These are phyloP conservation scores for Hydropsyche betteni DNA, from an alignment of 2,888 invertebrate species.

Conservation along the genomic window DNA sequence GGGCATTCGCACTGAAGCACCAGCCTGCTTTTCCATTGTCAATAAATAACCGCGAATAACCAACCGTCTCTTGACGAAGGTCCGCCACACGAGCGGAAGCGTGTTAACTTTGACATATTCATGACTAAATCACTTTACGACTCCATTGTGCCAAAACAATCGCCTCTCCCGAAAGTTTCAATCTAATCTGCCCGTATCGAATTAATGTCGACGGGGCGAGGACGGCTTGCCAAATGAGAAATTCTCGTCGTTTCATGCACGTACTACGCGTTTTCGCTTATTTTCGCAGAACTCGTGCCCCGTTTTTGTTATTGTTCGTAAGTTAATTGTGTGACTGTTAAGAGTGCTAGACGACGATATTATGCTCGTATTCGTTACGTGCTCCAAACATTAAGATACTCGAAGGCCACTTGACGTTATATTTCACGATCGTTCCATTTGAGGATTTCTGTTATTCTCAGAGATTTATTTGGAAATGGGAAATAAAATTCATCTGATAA, in stretches of 20 bases:
- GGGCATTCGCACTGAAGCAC: neutral
- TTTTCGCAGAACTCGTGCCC: no score
- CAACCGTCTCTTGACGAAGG: slow-evolving; percentile 26
- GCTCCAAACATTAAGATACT: no score
- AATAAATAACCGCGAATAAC: slow-evolving; percentile 20
- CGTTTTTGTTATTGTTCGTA: no score
- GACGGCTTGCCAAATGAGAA: no score
- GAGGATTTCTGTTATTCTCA: no score
- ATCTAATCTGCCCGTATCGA: slow-evolving; percentile 17
- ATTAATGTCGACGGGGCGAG: neutral
- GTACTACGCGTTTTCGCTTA: neutral
- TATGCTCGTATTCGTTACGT: no score
- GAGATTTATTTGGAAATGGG: no score
- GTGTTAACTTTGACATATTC: slow-evolving; percentile 25
- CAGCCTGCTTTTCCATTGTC: neutral
- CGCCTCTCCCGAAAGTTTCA: slow-evolving; percentile 13
- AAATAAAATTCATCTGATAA: no score
- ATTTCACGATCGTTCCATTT: no score
- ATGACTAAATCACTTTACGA: slow-evolving; percentile 23
- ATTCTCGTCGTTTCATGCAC: neutral
- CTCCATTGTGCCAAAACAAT: slow-evolving; percentile 25
- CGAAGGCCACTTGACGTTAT: no score
- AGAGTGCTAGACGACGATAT: no score
- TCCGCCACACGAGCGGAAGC: neutral
- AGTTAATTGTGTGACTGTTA: no score